phyloP scores from a whole-genome alignment of 2,797 vertebrate genomes.

The Pipistrellus kuhlii region DNA sequence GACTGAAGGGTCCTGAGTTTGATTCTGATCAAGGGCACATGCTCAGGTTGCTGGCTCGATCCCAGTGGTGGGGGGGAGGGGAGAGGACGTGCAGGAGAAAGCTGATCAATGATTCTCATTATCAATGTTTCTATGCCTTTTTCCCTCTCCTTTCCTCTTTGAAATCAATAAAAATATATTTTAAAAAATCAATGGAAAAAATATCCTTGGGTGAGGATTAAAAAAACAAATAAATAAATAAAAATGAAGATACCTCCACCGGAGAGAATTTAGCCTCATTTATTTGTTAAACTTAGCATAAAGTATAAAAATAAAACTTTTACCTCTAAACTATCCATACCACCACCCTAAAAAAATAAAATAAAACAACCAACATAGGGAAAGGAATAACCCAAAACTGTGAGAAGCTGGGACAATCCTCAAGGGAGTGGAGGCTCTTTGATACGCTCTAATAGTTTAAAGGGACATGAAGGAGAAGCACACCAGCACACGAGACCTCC shows the following conservation, averaged over 20 bases:
- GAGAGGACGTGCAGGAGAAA: no score
- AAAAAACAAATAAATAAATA: neutral
- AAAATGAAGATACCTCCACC: neutral
- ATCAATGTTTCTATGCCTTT: no score
- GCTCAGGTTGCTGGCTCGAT: no score
- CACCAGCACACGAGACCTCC: neutral
- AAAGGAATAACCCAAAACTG: neutral
- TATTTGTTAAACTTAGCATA: slow-evolving; percentile 37
- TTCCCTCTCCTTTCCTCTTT: no score
- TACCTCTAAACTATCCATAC: neutral
- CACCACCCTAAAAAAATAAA: slow-evolving; percentile 8
- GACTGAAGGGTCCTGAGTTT: no score
- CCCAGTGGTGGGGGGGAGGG: no score
- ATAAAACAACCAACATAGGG: neutral
- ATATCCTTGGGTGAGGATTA: no score
- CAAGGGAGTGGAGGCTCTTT: neutral
- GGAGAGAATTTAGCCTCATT: slow-evolving; percentile 2
- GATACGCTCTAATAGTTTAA: neutral
- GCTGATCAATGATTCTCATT: no score
- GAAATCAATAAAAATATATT: no score
- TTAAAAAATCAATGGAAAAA: no score
- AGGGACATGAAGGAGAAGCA: slow-evolving; percentile 42
- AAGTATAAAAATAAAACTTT: slow-evolving; percentile 61
- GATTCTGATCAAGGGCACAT: no score
- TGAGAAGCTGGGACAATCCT: neutral